Percentiles rank a stretch among this genome's conserved stretches.
These are phyloP conservation scores for Rotaria macrura DNA, from an alignment of 2,888 invertebrate genomes.

Conservation along the genomic window DNA sequence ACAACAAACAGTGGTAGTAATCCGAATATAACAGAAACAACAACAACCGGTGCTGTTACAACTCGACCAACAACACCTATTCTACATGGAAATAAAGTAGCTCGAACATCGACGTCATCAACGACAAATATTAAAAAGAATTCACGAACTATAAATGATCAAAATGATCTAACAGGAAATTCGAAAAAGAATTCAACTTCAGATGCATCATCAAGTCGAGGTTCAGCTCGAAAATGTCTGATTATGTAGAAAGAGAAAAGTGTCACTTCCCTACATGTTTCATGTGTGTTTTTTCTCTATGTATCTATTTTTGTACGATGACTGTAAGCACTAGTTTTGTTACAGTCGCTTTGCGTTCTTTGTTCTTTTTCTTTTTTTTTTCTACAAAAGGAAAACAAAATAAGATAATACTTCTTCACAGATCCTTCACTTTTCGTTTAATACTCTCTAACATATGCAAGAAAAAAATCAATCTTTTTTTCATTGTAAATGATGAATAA, in stretches of 20 bases:
- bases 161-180: neutral
- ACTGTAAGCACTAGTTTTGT: neutral
- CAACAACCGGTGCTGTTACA: neutral
- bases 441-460: neutral
- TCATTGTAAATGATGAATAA: no score
- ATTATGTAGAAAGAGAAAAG: neutral
- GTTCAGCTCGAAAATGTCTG: neutral
- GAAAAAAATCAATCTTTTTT: no score
- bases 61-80: constrained; percentile 5
- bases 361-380: neutral
- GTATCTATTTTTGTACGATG: constrained; percentile 9
- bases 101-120: neutral
- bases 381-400: neutral
- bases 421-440: neutral
- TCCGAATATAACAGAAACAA: neutral
- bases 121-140: neutral
- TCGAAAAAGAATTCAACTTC: neutral
- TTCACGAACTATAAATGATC: neutral
- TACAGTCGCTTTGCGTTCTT: neutral
- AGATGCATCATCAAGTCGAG: neutral
- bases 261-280: neutral
- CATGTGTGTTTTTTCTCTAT: neutral
- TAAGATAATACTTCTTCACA: neutral
- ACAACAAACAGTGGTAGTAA: neutral
- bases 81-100: neutral